phyloP scores from a whole-genome alignment of 2,113 vertebrate species.

The Dasyornis broadbenti region DNA sequence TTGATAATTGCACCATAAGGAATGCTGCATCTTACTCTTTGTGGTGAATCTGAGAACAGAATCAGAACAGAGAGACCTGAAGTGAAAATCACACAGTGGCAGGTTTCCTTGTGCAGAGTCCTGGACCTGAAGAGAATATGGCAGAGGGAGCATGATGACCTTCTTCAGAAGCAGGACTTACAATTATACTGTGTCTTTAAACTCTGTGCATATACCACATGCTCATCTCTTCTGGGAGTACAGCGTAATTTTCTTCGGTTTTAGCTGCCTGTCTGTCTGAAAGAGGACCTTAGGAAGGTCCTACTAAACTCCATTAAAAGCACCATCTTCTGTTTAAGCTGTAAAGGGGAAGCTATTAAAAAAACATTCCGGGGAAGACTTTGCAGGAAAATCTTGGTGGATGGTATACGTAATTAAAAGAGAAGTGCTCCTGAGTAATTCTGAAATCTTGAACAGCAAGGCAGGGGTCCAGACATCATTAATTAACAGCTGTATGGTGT shows the following conservation, averaged over 20 bases:
- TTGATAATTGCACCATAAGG: background rate
- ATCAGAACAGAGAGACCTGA: background rate
- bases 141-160: background rate
- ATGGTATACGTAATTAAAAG: background rate
- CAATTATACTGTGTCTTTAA: background rate
- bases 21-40: background rate
- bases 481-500: background rate
- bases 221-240: background rate
- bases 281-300: background rate
- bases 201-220: background rate
- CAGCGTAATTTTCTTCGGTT: background rate
- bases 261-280: background rate
- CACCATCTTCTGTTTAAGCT: background rate
- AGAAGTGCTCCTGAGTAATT: background rate
- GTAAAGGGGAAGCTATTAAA: background rate
- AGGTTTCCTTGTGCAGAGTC: background rate
- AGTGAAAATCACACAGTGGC: background rate
- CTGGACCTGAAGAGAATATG: background rate
- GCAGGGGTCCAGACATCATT: fast-evolving
- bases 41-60: background rate
- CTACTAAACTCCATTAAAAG: background rate
- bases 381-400: background rate
- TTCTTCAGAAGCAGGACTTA: background rate
- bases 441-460: background rate
- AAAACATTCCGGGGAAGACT: background rate